Percentiles rank a stretch among this genome's conserved stretches.
Evolutionary conservation across 2,888 invertebrate genomes (phyloP).

Genomic region (Bedellia somnulentella): DNA sequence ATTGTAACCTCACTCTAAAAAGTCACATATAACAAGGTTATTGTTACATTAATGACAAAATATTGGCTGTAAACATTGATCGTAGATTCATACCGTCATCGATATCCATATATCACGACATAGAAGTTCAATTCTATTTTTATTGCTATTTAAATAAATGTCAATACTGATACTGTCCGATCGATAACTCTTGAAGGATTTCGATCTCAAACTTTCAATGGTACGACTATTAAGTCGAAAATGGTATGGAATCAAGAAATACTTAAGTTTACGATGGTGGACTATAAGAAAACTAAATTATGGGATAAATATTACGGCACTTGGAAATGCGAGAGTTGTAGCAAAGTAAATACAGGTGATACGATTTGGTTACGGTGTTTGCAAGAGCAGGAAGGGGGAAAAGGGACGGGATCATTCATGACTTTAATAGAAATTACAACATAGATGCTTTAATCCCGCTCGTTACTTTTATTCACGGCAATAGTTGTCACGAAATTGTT

Average conservation of each 20-base stretch:
- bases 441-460: too few species aligned
- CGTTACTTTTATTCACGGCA: too few species aligned
- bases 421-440: slow-evolving; percentile 4
- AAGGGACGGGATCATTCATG: slow-evolving; percentile 12
- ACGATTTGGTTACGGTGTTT: too few species aligned
- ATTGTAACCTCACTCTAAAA: too few species aligned
- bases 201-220: too few species aligned
- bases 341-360: slow-evolving; percentile 44
- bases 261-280: slow-evolving; percentile 44
- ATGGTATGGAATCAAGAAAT: too few species aligned
- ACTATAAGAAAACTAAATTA: slow-evolving; percentile 54
- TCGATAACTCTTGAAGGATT: too few species aligned
- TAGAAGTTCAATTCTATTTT: slow-evolving; percentile 40
- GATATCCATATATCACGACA: slow-evolving; percentile 37
- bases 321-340: slow-evolving; percentile 46
- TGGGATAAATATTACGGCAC: slow-evolving; percentile 58
- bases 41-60: slow-evolving; percentile 62
- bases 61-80: slow-evolving; percentile 62
- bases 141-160: slow-evolving; percentile 54
- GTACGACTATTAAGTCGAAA: too few species aligned
- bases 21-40: slow-evolving; percentile 62
- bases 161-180: too few species aligned
- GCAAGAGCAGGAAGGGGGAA: slow-evolving; percentile 17
- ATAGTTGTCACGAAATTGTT: too few species aligned
- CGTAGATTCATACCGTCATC: slow-evolving; percentile 52